Conservation (phyloP, 1,140 invertebrate species). For the Archivesica marissinica region DNA sequence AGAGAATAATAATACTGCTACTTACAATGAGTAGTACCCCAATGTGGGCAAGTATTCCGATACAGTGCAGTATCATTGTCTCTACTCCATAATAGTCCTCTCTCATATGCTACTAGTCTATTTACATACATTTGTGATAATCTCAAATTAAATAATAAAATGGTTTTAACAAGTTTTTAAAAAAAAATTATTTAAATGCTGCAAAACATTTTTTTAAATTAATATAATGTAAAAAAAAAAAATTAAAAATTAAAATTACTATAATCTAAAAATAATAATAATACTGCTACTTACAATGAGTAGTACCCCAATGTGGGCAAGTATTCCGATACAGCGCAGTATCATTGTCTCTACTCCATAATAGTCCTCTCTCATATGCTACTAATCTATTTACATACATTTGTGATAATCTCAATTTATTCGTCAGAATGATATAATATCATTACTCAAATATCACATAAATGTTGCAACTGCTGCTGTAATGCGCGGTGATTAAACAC, state of each 20-base stretch:
- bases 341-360: conserved; percentile 18
- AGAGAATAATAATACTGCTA: not conserved
- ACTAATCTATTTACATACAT: not conserved
- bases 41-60: not conserved
- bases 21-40: not conserved
- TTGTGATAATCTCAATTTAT: not conserved
- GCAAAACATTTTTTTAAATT: no score
- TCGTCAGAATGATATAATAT: conserved; percentile 23
- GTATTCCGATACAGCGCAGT: not conserved
- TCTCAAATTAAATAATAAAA: not conserved
- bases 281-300: not conserved
- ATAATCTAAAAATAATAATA: not conserved
- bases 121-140: not conserved
- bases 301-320: not conserved
- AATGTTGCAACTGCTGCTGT: not conserved
- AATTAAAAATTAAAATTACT: no score
- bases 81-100: not conserved
- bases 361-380: not conserved
- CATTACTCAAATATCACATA: not conserved
- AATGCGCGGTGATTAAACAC: not conserved
- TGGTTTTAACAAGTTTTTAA: no score
- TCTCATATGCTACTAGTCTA: not conserved
- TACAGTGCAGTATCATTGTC: not conserved
- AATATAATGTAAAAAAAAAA: no score
- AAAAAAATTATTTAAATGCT: no score